Evolutionary conservation across 2,113 vertebrate species (phyloP), one percentile per base, ranked within the genome.

Genomic region (Ailurus styani): DNA sequence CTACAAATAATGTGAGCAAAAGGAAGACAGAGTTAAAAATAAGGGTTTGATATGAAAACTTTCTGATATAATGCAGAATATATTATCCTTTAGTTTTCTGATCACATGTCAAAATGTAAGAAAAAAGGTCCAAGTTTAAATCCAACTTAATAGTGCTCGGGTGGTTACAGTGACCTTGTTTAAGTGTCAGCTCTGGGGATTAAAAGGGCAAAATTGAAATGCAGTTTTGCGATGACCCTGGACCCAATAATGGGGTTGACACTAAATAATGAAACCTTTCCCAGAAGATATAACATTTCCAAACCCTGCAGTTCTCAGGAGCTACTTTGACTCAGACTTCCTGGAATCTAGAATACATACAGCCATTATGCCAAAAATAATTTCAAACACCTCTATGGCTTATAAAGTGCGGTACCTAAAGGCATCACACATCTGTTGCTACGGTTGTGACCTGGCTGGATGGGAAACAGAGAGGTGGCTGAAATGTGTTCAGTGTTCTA

Each of bases 191-290:
- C 7, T 52, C 75, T 82, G 18, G 9, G 25, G 64, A 82, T 62
- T 94, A 73, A 96, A 96, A 68, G 87, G 64, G 20, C 47, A 90
- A 88, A 60, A 87, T 11, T 82, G 60, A 93, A 92, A 75, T 54
- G 27, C 21, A 87, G 12, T 78, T 95, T 89, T 78, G 25, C 37
- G 8, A 82, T 87, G 66, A 83, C 37, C 75, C n/a, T 62, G n/a
- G 45, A 81, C 52, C 57, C 72, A 52, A 60, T 72, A 82, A 90
- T 64, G 27, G 13, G 11, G 3, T 83, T 14, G n/a, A 27, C 78
- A 83, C n/a, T 96, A 78, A 93, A 83, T 82, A 96, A 62, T 47
- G 10, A 29, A 82, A 42, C 5, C n/a, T 91, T 95, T 92, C 93
- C 90, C 83, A 92, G 72, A 97, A 96, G 57, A 34, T 42, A 18